Evolutionary conservation across 2,113 vertebrate genomes (phyloP), one percentile per base, ranked within the genome.

Genomic region (Engystomops pustulosus): DNA sequence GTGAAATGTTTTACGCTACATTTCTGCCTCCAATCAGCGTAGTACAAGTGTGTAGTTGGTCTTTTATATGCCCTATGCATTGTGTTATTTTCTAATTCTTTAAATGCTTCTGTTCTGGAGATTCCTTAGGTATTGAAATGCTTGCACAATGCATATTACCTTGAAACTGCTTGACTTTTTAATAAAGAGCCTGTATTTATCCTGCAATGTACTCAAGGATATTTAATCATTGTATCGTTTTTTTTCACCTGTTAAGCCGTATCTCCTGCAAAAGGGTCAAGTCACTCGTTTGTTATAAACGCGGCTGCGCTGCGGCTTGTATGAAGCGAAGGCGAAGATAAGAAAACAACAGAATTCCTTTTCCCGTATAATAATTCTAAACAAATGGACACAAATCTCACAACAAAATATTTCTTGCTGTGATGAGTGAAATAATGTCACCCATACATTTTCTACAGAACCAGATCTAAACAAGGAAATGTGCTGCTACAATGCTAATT

Each of bases 101-200:
- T 34, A 23, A 62, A 44, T 62, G 34, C 8, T 65, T 45, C 55
- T 79, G 14, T 60, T 49, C 25, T 11, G 23, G 23, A 49, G 14
- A 44, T 60, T 62, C 34, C 47, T 62, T 41, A 2, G 5, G 23
- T 41, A 79, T 17, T 65, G 23, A 58, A 36, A 41, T 79, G 23
- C n/a, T 30, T 47, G 7, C 25, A 79, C 58, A 80, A 65, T 65
- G 17, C 17, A 30, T 3, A 20, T 60, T 65, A 79, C 77, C 77
- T 79, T 60, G 77, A 79, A 79, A 65, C 51, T 30, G 51, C 20
- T 60, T 60, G 20, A 45, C 9, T 79, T 23, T 36, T 27, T 79
- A 45, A 79, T 65, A 65, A 65, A 44, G 53, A 23, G 20, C 45
- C 25, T 18, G 34, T 79, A 20, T 58, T 53, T 23, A n/a, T 58